A percentile compares a stretch with the other conserved stretches of the same genome.
Conservation (phyloP, 2,113 vertebrate genomes). For the Cryptotis parvus region DNA sequence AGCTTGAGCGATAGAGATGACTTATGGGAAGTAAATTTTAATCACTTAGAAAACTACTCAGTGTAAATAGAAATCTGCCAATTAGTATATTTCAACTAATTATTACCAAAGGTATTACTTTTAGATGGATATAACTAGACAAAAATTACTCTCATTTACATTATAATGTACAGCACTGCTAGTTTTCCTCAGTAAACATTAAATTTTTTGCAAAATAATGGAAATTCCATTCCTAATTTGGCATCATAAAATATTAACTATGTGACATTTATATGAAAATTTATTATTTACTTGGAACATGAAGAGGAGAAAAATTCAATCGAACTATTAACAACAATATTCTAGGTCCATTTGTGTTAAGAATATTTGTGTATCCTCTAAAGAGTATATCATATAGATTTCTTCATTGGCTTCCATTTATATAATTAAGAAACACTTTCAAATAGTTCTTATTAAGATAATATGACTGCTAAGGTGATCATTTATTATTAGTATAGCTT, state of each 20-base stretch:
- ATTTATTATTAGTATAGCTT: background rate
- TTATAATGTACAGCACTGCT: background rate
- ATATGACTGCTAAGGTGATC: background rate
- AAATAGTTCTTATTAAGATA: background rate
- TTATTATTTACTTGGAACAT: no score
- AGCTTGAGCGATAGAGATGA: background rate
- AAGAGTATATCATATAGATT: background rate
- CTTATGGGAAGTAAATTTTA: background rate
- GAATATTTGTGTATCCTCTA: no score
- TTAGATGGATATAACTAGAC: background rate
- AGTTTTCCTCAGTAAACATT: background rate
- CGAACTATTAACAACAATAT: no score
- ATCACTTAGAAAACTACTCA: background rate
- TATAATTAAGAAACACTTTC: background rate
- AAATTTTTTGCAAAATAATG: background rate
- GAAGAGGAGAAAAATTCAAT: no score
- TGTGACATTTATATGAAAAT: no score
- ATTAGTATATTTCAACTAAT: conserved; percentile 15
- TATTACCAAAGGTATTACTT: background rate
- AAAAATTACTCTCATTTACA: conserved; percentile 3
- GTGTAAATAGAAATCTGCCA: background rate
- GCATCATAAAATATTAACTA: no score
- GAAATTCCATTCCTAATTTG: no score
- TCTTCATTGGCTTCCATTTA: background rate
- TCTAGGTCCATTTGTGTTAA: no score